phyloP scores from a whole-genome alignment of 2,888 invertebrate species.

The Synanthedon vespiformis region DNA sequence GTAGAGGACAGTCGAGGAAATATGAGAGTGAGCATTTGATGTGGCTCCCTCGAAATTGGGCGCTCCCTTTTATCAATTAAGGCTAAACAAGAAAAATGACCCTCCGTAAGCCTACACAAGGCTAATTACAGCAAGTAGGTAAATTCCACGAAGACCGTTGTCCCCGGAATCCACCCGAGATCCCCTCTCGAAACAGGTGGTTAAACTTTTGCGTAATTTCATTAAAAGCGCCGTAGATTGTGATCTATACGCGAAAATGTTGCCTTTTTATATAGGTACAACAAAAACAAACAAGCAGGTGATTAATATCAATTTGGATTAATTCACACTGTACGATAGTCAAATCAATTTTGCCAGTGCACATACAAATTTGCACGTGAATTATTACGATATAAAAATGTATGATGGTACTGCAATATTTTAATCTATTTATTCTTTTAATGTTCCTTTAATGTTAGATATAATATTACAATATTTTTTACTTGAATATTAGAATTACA shows the following conservation, averaged over 20 bases:
- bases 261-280: constrained; percentile 24
- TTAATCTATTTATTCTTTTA: too few species aligned
- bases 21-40: constrained; percentile 27
- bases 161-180: constrained; percentile 19
- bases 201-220: constrained; percentile 54
- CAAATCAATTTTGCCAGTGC: too few species aligned
- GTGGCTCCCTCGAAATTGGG: constrained; percentile 26
- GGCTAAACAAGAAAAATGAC: constrained; percentile 67
- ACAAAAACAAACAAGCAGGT: constrained; percentile 16
- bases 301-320: constrained; percentile 23
- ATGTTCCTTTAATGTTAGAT: too few species aligned
- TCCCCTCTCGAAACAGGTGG: constrained; percentile 45
- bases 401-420: too few species aligned
- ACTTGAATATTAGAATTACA: not conserved
- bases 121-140: constrained; percentile 66
- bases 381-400: too few species aligned
- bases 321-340: not conserved
- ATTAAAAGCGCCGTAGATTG: constrained; percentile 48
- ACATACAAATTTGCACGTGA: too few species aligned
- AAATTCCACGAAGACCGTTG: constrained; percentile 45
- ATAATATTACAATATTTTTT: not conserved
- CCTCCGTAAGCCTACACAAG: constrained; percentile 54
- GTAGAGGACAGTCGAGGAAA: constrained; percentile 3
- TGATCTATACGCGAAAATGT: constrained; percentile 33
- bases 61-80: constrained; percentile 62